A percentile compares a stretch with the other conserved stretches of the same genome.
These are phyloP conservation scores for Lepus americanus DNA, from an alignment of 2,113 vertebrate genomes.

Conservation along the genomic window DNA sequence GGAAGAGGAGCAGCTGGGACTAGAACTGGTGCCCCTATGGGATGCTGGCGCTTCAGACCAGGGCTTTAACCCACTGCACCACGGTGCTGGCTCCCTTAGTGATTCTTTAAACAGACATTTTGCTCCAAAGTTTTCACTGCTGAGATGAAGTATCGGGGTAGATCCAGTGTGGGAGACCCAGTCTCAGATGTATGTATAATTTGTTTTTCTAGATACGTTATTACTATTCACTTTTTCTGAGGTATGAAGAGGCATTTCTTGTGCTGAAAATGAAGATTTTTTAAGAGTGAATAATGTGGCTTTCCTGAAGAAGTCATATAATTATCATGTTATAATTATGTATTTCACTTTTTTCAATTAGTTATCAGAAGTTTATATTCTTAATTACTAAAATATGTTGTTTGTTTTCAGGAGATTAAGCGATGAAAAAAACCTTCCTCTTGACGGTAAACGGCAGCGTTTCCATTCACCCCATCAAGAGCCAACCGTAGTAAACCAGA, in stretches of 20 bases:
- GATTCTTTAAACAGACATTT: slow-evolving; percentile 34
- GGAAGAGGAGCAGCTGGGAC: too few species aligned
- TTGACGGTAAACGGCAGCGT: slow-evolving; percentile 90
- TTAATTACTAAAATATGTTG: slow-evolving; percentile 74
- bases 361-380: slow-evolving; percentile 37
- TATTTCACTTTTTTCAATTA: slow-evolving; percentile 29
- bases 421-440: slow-evolving; percentile 83
- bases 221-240: not conserved
- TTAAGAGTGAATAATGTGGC: slow-evolving; percentile 41
- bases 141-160: not conserved
- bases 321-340: slow-evolving; percentile 10
- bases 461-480: slow-evolving; percentile 84
- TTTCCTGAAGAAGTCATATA: slow-evolving; percentile 47
- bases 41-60: too few species aligned
- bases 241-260: slow-evolving; percentile 20
- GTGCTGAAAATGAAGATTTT: slow-evolving; percentile 35
- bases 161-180: slow-evolving; percentile 23
- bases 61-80: too few species aligned
- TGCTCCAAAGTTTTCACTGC: slow-evolving; percentile 13
- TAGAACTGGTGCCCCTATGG: too few species aligned
- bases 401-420: slow-evolving; percentile 90
- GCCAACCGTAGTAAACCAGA: slow-evolving; percentile 78
- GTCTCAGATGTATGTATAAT: not conserved
- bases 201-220: not conserved
- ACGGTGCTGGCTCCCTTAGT: not conserved